These are phyloP conservation scores for silkworm (Bombyx mori) DNA, from an alignment of 1,140 invertebrate species.

Conservation along the genomic window ASM3026992v2 NC_085128.1:11653501-11654000, in stretches of 20 bases:
- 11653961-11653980: no score
- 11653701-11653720: background rate
- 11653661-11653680: background rate
- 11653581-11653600: slow-evolving; percentile 14
- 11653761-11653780: background rate
- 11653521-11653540: background rate
- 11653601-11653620: slow-evolving; percentile 9
- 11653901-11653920: no score
- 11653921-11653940: background rate
- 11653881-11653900: no score
- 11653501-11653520: background rate
- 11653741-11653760: background rate
- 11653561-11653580: slow-evolving; percentile 15
- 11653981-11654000: no score
- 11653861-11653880: no score
- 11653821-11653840: no score
- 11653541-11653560: slow-evolving; percentile 18
- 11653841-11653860: no score
- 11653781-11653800: no score
- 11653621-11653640: background rate
- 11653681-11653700: background rate
- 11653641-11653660: background rate
- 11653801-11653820: no score
- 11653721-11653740: no score
- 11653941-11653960: background rate